phyloP scores from a whole-genome alignment of 2,888 invertebrate genomes.

The Ornithoptera priamus region DNA sequence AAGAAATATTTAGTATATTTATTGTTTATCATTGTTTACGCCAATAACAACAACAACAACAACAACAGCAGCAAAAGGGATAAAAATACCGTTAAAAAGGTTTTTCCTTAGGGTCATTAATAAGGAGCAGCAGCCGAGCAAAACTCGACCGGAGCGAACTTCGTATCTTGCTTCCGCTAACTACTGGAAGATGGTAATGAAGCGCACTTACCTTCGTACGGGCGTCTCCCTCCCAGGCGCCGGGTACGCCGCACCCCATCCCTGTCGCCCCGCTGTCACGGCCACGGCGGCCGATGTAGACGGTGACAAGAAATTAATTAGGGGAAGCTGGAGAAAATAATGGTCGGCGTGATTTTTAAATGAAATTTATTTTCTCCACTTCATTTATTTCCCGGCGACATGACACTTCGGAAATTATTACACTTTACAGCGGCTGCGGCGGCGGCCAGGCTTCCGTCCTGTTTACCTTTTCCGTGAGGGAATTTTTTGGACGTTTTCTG shows the following conservation, averaged over 20 bases:
- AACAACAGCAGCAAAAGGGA: too few relatives aligned
- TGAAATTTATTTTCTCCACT: conserved; percentile 78
- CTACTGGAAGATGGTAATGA: conserved; percentile 77
- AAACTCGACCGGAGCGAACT: conserved; percentile 65
- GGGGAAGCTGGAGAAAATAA: conserved; percentile 76
- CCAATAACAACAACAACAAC: too few relatives aligned
- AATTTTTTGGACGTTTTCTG: conserved; percentile 31
- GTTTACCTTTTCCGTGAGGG: conserved; percentile 51
- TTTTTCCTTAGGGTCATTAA: conserved; percentile 61
- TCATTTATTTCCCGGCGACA: conserved; percentile 76
- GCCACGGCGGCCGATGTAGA: conserved; percentile 72
- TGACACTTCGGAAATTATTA: conserved; percentile 78
- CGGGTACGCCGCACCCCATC: conserved; percentile 38
- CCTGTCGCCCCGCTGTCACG: conserved; percentile 63
- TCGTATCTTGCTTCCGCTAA: conserved; percentile 70
- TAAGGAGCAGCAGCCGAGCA: conserved; percentile 64
- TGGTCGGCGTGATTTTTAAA: conserved; percentile 78
- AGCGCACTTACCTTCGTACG: conserved; percentile 66
- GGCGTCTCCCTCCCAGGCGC: conserved; percentile 43
- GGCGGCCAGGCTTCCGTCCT: conserved; percentile 59
- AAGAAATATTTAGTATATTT: too few relatives aligned
- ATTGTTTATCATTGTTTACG: too few relatives aligned
- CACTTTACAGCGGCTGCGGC: conserved; percentile 60
- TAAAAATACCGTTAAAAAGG: too few relatives aligned
- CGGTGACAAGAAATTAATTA: conserved; percentile 80